These are phyloP conservation scores for Ianthella basta DNA, from an alignment of 37 sponge, comb jelly and placozoan species.

Conservation along the genomic window DNA sequence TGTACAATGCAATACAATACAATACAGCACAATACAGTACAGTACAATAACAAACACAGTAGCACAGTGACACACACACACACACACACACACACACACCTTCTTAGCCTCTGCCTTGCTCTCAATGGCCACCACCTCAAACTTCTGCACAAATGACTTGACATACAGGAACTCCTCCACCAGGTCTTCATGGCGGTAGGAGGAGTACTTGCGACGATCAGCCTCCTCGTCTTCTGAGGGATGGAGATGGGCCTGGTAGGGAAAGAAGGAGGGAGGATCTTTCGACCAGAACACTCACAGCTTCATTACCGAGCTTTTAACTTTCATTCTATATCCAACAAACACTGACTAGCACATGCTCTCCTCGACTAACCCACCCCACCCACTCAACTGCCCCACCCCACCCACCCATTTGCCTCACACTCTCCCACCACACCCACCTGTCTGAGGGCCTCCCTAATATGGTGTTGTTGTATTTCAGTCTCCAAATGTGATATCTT, in stretches of 20 bases:
- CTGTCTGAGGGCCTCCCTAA: neutral
- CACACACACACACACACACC: constrained; percentile 20
- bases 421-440: neutral
- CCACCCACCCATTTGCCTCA: no score
- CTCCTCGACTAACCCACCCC: neutral
- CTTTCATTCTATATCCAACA: neutral
- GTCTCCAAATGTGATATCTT: neutral
- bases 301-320: no score
- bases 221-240: neutral
- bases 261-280: no score
- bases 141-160: neutral
- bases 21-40: no score
- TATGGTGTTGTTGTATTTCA: constrained; percentile 8
- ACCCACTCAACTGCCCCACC: no score
- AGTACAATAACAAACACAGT: constrained; percentile 23
- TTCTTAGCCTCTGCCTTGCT: neutral
- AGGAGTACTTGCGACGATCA: neutral
- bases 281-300: neutral
- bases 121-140: neutral
- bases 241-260: neutral
- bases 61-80: constrained; percentile 22
- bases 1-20: no score
- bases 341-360: neutral
- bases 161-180: neutral
- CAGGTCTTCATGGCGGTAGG: neutral